Percentiles rank a stretch among this genome's conserved stretches.
Evolutionary conservation across 2,888 invertebrate genomes (phyloP).

Genomic region (Pseudococcus longispinus): DNA sequence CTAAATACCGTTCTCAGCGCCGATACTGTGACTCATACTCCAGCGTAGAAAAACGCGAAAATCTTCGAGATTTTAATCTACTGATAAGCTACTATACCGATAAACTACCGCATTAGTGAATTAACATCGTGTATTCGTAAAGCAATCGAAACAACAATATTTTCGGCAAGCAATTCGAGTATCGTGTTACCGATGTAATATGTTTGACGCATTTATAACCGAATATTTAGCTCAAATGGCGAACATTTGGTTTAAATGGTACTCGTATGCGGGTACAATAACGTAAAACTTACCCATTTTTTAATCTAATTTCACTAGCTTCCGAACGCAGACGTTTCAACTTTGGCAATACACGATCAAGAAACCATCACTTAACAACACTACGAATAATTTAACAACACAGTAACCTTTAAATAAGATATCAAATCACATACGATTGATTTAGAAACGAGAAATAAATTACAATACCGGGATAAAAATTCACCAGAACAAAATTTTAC

Average conservation of each 20-base stretch:
- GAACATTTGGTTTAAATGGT: neutral
- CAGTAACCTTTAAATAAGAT: neutral
- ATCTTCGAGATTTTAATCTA: neutral
- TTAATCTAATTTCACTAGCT: neutral
- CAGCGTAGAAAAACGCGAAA: neutral
- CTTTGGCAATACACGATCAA: neutral
- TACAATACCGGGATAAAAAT: constrained; percentile 10
- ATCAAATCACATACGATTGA: constrained; percentile 21
- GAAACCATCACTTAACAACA: constrained; percentile 32
- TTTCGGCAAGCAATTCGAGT: neutral
- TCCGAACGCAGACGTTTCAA: neutral
- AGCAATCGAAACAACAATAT: neutral
- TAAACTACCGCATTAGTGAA: neutral
- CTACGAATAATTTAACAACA: neutral
- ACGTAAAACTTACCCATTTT: neutral
- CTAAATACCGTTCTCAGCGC: neutral
- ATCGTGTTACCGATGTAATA: neutral
- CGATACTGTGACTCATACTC: neutral
- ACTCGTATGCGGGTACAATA: neutral
- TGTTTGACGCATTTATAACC: neutral
- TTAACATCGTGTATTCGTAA: too few relatives aligned
- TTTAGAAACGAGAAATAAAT: neutral
- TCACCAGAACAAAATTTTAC: neutral
- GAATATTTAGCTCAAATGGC: neutral
- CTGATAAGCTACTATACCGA: neutral